Evolutionary conservation across 2,113 vertebrate species (phyloP).

Genomic region (Chaetodon trifascialis): DNA sequence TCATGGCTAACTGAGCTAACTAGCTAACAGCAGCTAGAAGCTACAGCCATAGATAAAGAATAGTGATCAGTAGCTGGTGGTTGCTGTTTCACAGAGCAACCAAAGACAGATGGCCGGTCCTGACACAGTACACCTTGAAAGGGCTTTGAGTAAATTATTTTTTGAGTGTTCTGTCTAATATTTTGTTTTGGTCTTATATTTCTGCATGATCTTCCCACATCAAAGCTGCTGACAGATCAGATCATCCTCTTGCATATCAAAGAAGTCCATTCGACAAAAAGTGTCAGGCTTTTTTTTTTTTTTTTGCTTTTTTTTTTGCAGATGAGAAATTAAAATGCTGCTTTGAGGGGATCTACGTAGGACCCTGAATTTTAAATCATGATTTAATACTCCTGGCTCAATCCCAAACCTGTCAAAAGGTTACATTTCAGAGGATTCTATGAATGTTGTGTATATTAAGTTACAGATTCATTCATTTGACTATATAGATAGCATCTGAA

Average conservation of each 20-base stretch:
- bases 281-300: neutral
- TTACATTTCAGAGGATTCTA: neutral
- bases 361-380: neutral
- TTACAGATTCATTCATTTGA: neutral
- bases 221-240: slow-evolving; percentile 4
- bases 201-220: slow-evolving; percentile 5
- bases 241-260: slow-evolving; percentile 6
- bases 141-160: neutral
- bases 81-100: no score
- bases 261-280: neutral
- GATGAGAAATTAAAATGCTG: neutral
- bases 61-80: no score
- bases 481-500: neutral
- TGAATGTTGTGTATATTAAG: neutral
- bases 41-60: no score
- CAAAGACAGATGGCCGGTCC: no score
- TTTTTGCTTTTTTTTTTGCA: no score
- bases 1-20: no score
- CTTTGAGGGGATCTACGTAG: neutral
- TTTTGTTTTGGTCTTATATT: neutral
- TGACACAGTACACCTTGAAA: neutral
- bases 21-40: no score
- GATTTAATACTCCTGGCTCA: neutral
- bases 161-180: neutral
- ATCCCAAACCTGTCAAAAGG: neutral